Percentiles rank a stretch among this genome's conserved stretches.
Conservation (phyloP, 2,797 vertebrate species). For the Phataginus tricuspis region DNA sequence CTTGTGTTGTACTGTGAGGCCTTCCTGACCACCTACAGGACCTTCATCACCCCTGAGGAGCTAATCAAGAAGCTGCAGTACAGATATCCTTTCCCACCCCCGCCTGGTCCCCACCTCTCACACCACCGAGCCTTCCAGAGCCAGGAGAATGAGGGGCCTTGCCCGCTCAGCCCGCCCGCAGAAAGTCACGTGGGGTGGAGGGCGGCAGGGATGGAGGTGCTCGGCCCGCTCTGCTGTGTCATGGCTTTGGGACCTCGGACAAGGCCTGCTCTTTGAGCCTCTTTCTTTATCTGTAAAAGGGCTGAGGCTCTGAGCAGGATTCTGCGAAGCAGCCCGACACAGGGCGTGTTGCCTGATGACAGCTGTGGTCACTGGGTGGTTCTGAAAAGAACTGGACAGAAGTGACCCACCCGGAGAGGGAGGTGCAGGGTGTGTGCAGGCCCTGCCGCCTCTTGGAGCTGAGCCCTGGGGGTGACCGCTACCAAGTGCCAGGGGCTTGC, state of each 20-base stretch:
- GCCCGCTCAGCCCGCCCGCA: not conserved
- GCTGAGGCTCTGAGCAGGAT: not conserved
- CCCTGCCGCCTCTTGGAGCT: not conserved
- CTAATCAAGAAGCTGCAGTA: conserved; percentile 99
- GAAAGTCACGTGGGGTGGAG: accelerated
- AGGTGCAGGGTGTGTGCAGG: too few species aligned
- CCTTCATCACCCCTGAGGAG: conserved; percentile 97
- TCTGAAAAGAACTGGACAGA: not conserved
- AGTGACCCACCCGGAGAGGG: not conserved
- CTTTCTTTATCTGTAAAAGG: not conserved
- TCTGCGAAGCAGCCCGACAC: too few species aligned
- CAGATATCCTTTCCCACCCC: conserved; percentile 94
- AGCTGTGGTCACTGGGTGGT: not conserved
- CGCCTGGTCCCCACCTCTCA: not conserved
- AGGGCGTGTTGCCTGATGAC: not conserved
- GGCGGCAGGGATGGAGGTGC: not conserved
- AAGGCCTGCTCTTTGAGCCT: not conserved
- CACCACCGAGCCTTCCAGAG: not conserved
- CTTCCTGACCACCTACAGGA: conserved; percentile 98
- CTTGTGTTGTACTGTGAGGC: conserved; percentile 99
- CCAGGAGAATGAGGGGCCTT: not conserved
- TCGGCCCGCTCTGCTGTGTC: accelerated
- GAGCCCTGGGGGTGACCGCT: not conserved
- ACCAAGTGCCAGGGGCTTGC: accelerated
- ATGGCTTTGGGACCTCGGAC: not conserved